These are phyloP conservation scores for Proisotoma minuta DNA, from an alignment of 2,888 invertebrate species.

Conservation along the genomic window DNA sequence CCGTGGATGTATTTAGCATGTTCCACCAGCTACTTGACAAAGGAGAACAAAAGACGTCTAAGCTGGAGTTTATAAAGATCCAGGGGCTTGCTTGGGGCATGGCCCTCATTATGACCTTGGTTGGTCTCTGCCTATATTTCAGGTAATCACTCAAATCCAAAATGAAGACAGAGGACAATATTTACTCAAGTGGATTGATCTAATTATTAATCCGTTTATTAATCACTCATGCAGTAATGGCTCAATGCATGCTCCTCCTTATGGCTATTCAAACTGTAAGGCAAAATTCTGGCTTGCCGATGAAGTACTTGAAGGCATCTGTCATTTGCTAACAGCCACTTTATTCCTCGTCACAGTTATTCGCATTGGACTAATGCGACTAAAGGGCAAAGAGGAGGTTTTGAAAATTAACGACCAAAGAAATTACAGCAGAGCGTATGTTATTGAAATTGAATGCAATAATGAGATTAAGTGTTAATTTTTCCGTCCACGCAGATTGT, in stretches of 20 bases:
- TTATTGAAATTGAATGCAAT: background rate
- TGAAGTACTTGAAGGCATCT: constrained; percentile 32
- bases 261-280: constrained; percentile 34
- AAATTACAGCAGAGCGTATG: constrained; percentile 12
- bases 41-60: constrained; percentile 28
- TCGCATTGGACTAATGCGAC: constrained; percentile 25
- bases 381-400: constrained; percentile 18
- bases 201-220: background rate
- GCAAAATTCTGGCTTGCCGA: constrained; percentile 38
- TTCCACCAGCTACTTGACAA: constrained; percentile 34
- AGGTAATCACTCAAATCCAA: too few relatives aligned
- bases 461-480: background rate
- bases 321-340: constrained; percentile 29
- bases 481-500: constrained; percentile 15
- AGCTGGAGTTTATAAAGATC: constrained; percentile 20
- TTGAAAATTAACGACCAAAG: constrained; percentile 2
- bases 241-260: constrained; percentile 27
- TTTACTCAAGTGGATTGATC: background rate
- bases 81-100: constrained; percentile 33
- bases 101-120: constrained; percentile 29
- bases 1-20: constrained; percentile 33
- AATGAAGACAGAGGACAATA: constrained; percentile 14
- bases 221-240: constrained; percentile 10
- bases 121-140: constrained; percentile 28
- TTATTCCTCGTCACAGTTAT: constrained; percentile 32